Conservation (phyloP, 2,888 invertebrate genomes). For the Plebejus melissa region DNA sequence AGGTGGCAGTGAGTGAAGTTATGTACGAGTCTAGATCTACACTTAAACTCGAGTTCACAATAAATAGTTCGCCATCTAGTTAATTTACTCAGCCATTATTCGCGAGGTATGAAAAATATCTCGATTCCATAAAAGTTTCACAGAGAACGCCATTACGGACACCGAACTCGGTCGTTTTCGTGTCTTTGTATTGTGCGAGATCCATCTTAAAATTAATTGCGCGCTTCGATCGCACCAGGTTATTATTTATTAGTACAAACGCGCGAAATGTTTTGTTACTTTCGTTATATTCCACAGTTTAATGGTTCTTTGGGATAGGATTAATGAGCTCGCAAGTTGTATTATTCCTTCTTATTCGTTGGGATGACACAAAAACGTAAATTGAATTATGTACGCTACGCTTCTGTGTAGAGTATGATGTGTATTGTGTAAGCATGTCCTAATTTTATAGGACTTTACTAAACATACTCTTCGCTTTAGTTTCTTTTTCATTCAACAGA, state of each 20-base stretch:
- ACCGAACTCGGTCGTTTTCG: slow-evolving; percentile 37
- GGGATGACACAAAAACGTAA: background rate
- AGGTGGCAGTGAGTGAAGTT: no score
- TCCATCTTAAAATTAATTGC: slow-evolving; percentile 43
- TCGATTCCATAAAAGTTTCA: slow-evolving; percentile 28
- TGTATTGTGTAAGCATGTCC: no score
- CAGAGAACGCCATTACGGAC: slow-evolving; percentile 37
- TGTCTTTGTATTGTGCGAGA: slow-evolving; percentile 38
- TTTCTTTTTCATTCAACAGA: no score
- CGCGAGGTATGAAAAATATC: slow-evolving; percentile 24
- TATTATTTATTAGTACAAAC: slow-evolving; percentile 35
- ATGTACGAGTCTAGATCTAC: no score
- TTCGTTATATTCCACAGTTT: slow-evolving; percentile 1
- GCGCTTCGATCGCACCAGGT: slow-evolving; percentile 38
- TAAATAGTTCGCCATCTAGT: background rate
- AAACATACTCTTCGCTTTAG: no score
- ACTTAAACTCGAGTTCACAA: background rate
- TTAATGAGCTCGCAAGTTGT: background rate
- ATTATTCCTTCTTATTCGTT: background rate
- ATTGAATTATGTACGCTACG: background rate
- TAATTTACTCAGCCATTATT: background rate
- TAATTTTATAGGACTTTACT: no score
- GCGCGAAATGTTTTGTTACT: slow-evolving; percentile 13
- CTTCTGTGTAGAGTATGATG: no score
- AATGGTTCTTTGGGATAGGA: background rate